phyloP scores from a whole-genome alignment of 2,113 vertebrate genomes.

The Caloenas nicobarica region DNA sequence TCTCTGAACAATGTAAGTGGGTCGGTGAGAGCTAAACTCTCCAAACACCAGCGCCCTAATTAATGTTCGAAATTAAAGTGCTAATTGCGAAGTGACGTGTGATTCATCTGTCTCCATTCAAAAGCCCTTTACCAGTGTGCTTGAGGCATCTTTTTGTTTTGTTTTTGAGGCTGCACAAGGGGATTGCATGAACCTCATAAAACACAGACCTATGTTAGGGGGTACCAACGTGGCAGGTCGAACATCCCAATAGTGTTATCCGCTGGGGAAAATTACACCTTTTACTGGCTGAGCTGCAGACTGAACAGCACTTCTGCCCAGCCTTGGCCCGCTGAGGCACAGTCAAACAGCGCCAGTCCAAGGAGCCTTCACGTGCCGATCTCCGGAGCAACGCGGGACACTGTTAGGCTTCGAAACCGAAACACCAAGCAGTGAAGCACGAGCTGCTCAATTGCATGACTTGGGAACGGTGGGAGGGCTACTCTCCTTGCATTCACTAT shows the following conservation, averaged over 20 bases:
- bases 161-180: neutral
- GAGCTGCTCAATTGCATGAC: fast-evolving
- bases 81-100: neutral
- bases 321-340: neutral
- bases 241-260: no score
- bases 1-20: neutral
- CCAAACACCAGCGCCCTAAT: neutral
- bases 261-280: neutral
- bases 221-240: neutral
- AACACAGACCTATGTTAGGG: neutral
- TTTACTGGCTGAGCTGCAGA: neutral
- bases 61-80: constrained; percentile 6
- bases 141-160: neutral
- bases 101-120: neutral
- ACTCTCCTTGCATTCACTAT: neutral
- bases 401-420: neutral
- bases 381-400: neutral
- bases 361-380: neutral
- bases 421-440: neutral
- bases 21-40: neutral
- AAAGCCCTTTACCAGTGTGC: neutral
- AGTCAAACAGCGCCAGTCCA: neutral
- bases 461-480: neutral
- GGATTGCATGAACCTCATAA: neutral
- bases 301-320: neutral